Percentiles rank a stretch among this genome's conserved stretches.
These are phyloP conservation scores for Cryptotermes secundus DNA, from an alignment of 1,140 invertebrate genomes.

Conservation along the genomic window DNA sequence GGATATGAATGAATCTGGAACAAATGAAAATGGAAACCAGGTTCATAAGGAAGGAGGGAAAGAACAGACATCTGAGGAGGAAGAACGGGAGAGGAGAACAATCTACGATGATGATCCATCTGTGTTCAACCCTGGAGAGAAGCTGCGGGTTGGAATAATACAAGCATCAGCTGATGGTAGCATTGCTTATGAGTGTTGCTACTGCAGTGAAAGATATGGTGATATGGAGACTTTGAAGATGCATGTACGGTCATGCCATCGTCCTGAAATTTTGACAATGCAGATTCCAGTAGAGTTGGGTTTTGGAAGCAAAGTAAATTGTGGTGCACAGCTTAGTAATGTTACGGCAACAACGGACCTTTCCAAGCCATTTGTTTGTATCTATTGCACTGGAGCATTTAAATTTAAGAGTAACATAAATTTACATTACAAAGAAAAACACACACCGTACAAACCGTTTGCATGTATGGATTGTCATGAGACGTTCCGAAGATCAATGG, in stretches of 20 bases:
- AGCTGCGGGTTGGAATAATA: constrained; percentile 25
- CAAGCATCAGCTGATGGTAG: background rate
- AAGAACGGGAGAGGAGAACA: constrained; percentile 17
- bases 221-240: constrained; percentile 14
- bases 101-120: constrained; percentile 27
- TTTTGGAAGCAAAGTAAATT: constrained; percentile 30
- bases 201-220: constrained; percentile 19
- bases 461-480: constrained; percentile 33
- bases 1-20: background rate
- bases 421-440: constrained; percentile 34
- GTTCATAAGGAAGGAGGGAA: background rate
- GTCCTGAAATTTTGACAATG: constrained; percentile 25
- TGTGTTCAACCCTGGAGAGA: constrained; percentile 22
- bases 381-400: constrained; percentile 30
- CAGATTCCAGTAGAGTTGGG: constrained; percentile 29
- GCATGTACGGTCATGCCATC: constrained; percentile 25
- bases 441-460: constrained; percentile 35
- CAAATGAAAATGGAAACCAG: constrained; percentile 14
- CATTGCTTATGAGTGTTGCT: constrained; percentile 27
- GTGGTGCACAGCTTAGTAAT: constrained; percentile 26
- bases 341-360: constrained; percentile 11
- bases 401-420: constrained; percentile 34
- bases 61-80: background rate
- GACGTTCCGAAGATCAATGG: constrained; percentile 32
- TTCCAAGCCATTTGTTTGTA: constrained; percentile 35